Evolutionary conservation across 2,888 invertebrate genomes (phyloP), one percentile per base, ranked within the genome.

Genomic region (Agonopterix arenella): DNA sequence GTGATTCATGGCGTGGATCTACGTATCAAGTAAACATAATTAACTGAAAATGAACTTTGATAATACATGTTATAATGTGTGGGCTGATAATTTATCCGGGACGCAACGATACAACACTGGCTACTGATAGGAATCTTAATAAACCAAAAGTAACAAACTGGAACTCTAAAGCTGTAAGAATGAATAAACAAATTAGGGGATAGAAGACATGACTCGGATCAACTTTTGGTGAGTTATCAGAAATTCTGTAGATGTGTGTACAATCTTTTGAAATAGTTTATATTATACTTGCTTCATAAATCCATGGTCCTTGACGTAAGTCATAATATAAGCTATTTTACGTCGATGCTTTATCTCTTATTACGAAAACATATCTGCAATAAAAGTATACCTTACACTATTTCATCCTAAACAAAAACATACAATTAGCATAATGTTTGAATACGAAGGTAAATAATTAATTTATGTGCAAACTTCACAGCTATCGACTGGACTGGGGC

Each of bases 391-490:
- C n/a, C 40, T 40, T n/a, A 40, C 11, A 40, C 40, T 2, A 40
- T n/a, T 40, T 2, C 16, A 11, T n/a, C 1, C 2, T 18, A 18
- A 18, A 18, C n/a, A 40, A 10, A 1, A 1, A 40, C 11, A 10
- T n/a, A 40, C 3, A 40, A 40, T n/a, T n/a, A 40, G 28, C 28
- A 28, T 16, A 18, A 11, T 28, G 8, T 16, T 44, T 42, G 37
- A 53, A 59, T 52, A 42, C 58, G 28, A 28, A 28, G 28, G 4
- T 5, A 28, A 57, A 60, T 63, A 60, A 69, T 61, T 77, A 66
- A 76, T 68, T 60, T 59, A 55, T 75, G 59, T 80, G 70, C 75
- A 76, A 75, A 73, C 76, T 81, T 75, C 80, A 75, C 82, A 83
- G 82, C 79, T 78, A 65, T 68, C 68, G 59, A 66, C 73, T 70